Conservation (phyloP, 2,888 invertebrate species). For the Cataglyphis altisquamis region DNA sequence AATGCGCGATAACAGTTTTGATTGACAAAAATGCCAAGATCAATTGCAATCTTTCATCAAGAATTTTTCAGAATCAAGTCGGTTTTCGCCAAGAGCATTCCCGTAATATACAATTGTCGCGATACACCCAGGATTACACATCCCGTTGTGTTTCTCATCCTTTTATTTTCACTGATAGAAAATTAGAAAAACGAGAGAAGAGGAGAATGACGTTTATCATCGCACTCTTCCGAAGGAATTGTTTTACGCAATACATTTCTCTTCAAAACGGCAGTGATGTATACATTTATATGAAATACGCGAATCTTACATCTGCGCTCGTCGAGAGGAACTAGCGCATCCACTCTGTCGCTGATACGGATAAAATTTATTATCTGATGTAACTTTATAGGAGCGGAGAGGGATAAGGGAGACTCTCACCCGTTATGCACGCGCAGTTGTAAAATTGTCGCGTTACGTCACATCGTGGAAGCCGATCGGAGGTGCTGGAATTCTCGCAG, state of each 20-base stretch:
- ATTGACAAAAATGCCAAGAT: neutral
- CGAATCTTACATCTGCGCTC: constrained; percentile 34
- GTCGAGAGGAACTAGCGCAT: constrained; percentile 12
- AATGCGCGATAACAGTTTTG: neutral
- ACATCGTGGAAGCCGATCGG: neutral
- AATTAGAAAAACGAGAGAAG: neutral
- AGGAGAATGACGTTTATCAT: neutral
- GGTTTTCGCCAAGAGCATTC: constrained; percentile 4
- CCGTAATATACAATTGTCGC: constrained; percentile 13
- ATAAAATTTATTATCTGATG: constrained; percentile 15
- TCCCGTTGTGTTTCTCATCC: neutral
- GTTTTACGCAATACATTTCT: constrained; percentile 18
- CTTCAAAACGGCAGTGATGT: constrained; percentile 5
- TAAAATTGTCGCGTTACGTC: constrained; percentile 31
- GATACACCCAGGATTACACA: neutral
- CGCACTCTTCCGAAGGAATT: constrained; percentile 8
- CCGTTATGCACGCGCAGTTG: neutral
- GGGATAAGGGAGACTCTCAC: neutral
- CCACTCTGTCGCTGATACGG: constrained; percentile 21
- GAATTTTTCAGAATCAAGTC: neutral
- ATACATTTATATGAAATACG: constrained; percentile 34
- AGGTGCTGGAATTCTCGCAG: constrained; percentile 4
- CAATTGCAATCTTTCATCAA: neutral
- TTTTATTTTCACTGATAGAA: constrained; percentile 7
- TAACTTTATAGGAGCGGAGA: constrained; percentile 20